Evolutionary conservation across 2,797 vertebrate species (phyloP).

Genomic region (Manis pentadactyla): DNA sequence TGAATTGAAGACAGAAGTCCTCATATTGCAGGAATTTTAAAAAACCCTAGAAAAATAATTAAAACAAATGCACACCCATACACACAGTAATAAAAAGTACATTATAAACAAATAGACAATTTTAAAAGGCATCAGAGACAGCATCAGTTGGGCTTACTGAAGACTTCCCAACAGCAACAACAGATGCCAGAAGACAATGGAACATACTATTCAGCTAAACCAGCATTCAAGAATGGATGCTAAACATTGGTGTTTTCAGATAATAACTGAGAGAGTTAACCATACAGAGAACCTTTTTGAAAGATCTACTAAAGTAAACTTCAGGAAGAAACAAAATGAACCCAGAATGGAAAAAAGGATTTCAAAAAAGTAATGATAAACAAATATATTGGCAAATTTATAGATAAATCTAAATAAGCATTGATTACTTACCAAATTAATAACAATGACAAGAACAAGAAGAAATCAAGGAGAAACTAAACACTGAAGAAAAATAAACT

Average conservation of each 20-base stretch:
- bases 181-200: background rate
- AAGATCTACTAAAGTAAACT: background rate
- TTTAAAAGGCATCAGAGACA: constrained; percentile 11
- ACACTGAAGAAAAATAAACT: constrained; percentile 33
- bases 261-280: background rate
- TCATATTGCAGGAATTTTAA: background rate
- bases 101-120: background rate
- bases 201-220: background rate
- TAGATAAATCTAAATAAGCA: background rate
- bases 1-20: background rate
- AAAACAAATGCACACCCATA: background rate
- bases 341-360: background rate
- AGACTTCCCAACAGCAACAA: background rate
- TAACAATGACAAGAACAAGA: background rate
- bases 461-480: constrained; percentile 10
- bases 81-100: background rate
- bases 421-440: background rate
- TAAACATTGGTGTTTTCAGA: background rate
- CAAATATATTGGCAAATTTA: background rate
- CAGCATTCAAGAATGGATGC: background rate
- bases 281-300: background rate
- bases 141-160: background rate
- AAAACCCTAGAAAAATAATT: background rate
- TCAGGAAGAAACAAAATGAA: background rate
- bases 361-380: background rate